Conservation (phyloP, 2,113 vertebrate genomes). For the Nannobrachium achirus region DNA sequence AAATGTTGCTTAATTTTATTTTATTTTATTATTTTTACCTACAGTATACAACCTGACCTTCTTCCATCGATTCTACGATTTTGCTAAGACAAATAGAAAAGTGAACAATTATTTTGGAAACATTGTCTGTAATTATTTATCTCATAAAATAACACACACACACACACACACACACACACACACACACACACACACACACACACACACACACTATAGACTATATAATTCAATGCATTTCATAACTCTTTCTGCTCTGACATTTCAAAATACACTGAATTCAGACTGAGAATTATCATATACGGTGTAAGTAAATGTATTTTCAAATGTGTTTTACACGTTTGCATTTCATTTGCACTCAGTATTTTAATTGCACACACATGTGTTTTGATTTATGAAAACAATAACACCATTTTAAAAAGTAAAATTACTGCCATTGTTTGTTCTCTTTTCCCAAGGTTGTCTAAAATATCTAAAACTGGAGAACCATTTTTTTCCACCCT, state of each 20-base stretch:
- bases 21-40: too few relatives aligned
- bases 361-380: not conserved
- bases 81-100: too few relatives aligned
- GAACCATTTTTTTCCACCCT: not conserved
- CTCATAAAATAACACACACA: too few relatives aligned
- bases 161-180: too few relatives aligned
- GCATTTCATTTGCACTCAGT: slow-evolving; percentile 12
- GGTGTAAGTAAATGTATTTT: too few relatives aligned
- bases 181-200: too few relatives aligned
- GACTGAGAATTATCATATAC: slow-evolving; percentile 32
- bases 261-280: slow-evolving; percentile 46
- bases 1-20: too few relatives aligned
- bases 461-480: slow-evolving; percentile 16
- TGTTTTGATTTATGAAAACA: not conserved
- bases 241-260: slow-evolving; percentile 22
- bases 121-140: too few relatives aligned
- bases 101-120: too few relatives aligned
- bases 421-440: slow-evolving; percentile 47
- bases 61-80: too few relatives aligned
- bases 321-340: slow-evolving; percentile 26
- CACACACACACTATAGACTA: too few relatives aligned
- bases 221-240: slow-evolving; percentile 14
- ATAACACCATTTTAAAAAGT: slow-evolving; percentile 8
- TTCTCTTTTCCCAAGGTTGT: slow-evolving; percentile 21
- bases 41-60: too few relatives aligned